Percentiles rank a stretch among this genome's conserved stretches.
Conservation (phyloP, 1,140 invertebrate genomes). For the Eciton burchellii region DNA sequence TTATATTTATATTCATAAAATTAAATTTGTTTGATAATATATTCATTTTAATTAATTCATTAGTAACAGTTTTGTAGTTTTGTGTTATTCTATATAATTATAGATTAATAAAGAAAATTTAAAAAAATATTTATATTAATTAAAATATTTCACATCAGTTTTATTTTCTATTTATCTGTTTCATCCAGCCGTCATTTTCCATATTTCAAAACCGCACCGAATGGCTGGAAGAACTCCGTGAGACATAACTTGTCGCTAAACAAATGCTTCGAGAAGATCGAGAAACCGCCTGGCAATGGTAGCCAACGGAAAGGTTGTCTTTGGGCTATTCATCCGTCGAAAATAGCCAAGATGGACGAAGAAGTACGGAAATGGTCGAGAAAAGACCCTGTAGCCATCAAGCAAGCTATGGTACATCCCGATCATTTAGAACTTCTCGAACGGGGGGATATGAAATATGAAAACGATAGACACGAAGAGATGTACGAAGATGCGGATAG, state of each 20-base stretch:
- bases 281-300: conserved; percentile 93
- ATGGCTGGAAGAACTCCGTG: conserved; percentile 99
- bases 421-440: conserved; percentile 93
- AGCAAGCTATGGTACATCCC: conserved; percentile 96
- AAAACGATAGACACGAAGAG: conserved; percentile 81
- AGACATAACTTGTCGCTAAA: conserved; percentile 98
- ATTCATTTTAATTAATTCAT: too few relatives aligned
- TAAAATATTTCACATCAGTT: conserved; percentile 3
- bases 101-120: too few relatives aligned
- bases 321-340: conserved; percentile 98
- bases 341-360: conserved; percentile 97
- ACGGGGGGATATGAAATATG: conserved; percentile 93
- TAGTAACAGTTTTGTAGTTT: too few relatives aligned
- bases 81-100: too few relatives aligned
- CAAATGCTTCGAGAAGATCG: conserved; percentile 99
- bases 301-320: conserved; percentile 95
- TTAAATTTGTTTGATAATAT: too few relatives aligned
- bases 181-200: conserved; percentile 97
- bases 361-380: conserved; percentile 98
- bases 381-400: conserved; percentile 95
- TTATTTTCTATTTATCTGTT: conserved; percentile 29
- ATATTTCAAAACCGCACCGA: conserved; percentile 98
- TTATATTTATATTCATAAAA: too few relatives aligned
- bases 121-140: background rate
- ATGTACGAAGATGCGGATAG: conserved; percentile 84